phyloP scores from a whole-genome alignment of 2,888 invertebrate species.

The Drosophila kuntzei region DNA sequence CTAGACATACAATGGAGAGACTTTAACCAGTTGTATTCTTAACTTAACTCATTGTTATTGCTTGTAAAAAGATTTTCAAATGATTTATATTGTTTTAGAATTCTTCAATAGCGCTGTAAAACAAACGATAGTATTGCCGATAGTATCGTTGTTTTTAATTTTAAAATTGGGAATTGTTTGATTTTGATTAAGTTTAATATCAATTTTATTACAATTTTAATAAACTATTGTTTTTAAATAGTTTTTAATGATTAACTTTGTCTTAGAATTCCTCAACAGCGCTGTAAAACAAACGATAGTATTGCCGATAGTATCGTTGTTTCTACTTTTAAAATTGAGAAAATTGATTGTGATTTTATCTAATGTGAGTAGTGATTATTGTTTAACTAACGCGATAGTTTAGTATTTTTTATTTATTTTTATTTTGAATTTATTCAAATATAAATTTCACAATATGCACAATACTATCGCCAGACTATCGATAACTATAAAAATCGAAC shows the following conservation, averaged over 20 bases:
- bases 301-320: background rate
- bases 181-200: too few species aligned
- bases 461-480: background rate
- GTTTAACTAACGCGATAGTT: too few species aligned
- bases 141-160: background rate
- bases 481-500: background rate
- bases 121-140: background rate
- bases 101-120: background rate
- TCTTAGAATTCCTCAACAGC: background rate
- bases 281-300: background rate
- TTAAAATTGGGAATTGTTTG: background rate
- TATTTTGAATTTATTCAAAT: too few species aligned
- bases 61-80: too few species aligned
- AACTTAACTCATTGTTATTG: constrained; percentile 2
- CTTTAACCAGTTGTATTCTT: background rate
- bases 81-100: background rate
- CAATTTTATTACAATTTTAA: too few species aligned
- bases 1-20: background rate
- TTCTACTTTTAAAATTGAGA: background rate
- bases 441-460: too few species aligned
- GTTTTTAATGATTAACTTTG: background rate
- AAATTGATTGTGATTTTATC: too few species aligned
- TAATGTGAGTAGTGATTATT: too few species aligned
- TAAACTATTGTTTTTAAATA: too few species aligned
- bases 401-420: background rate